phyloP scores from a whole-genome alignment of 2,888 invertebrate genomes.

The Eretmocerus hayati region DNA sequence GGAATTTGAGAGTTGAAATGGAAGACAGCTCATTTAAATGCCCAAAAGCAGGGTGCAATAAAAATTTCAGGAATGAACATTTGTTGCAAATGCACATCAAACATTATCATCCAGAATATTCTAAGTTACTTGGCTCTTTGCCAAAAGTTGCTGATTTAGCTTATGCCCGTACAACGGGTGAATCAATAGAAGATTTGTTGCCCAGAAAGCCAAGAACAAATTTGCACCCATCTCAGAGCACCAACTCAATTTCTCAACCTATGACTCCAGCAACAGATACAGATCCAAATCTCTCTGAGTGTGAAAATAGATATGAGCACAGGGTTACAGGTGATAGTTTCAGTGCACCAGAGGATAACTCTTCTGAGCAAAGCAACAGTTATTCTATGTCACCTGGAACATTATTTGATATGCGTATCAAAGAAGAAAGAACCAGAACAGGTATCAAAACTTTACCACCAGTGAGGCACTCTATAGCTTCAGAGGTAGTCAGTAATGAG shows the following conservation, averaged over 20 bases:
- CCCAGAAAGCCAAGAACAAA: slow-evolving; percentile 38
- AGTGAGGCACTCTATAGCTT: slow-evolving; percentile 34
- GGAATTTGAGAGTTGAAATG: slow-evolving; percentile 53
- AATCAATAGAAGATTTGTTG: slow-evolving; percentile 49
- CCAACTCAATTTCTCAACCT: not conserved
- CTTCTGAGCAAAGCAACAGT: slow-evolving; percentile 27
- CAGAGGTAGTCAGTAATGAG: slow-evolving; percentile 27
- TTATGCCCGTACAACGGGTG: slow-evolving; percentile 67
- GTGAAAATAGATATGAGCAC: too few relatives aligned
- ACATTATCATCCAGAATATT: slow-evolving; percentile 81
- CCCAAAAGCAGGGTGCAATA: slow-evolving; percentile 76
- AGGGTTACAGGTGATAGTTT: too few relatives aligned
- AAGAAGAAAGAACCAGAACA: slow-evolving; percentile 44
- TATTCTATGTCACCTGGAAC: slow-evolving; percentile 42
- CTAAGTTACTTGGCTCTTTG: slow-evolving; percentile 68
- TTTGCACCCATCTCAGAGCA: slow-evolving; percentile 6
- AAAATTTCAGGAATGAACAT: slow-evolving; percentile 85
- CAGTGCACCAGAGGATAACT: slow-evolving; percentile 10
- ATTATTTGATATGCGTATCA: slow-evolving; percentile 40
- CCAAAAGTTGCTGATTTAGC: slow-evolving; percentile 83
- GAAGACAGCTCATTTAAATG: slow-evolving; percentile 64
- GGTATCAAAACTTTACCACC: slow-evolving; percentile 52
- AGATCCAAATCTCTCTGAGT: slow-evolving; percentile 26
- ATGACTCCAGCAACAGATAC: slow-evolving; percentile 20
- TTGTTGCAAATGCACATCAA: slow-evolving; percentile 90